These are phyloP conservation scores for Piezodorus guildinii DNA, from an alignment of 1,140 invertebrate species.

Conservation along the genomic window DNA sequence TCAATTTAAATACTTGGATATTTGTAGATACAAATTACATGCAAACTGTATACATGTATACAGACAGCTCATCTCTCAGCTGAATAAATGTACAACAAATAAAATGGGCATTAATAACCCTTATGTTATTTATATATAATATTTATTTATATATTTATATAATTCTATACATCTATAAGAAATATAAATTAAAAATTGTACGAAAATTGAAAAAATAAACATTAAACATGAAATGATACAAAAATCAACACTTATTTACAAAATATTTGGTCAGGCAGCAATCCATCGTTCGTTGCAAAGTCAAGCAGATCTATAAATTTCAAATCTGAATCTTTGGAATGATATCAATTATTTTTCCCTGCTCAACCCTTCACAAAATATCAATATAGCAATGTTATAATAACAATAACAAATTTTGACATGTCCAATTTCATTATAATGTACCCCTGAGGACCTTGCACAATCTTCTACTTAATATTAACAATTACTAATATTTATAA, in stretches of 20 bases:
- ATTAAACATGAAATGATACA: constrained; percentile 4
- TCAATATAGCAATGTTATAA: background rate
- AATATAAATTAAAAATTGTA: constrained; percentile 12
- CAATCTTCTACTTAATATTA: constrained; percentile 3
- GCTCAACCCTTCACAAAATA: background rate
- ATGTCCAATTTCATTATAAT: background rate
- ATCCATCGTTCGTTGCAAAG: background rate
- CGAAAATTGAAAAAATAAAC: constrained; percentile 10
- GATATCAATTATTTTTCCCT: background rate
- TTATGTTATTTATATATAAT: background rate
- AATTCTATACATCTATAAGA: constrained; percentile 4
- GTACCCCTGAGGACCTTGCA: constrained; percentile 6
- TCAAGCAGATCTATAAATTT: constrained; percentile 1
- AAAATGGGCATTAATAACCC: background rate
- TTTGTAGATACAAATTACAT: constrained; percentile 16
- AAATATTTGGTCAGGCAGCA: constrained; percentile 14
- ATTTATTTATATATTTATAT: constrained; percentile 6
- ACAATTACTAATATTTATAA: constrained; percentile 6
- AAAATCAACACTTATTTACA: constrained; percentile 16
- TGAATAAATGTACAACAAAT: constrained; percentile 5
- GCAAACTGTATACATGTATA: constrained; percentile 3
- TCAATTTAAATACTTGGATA: constrained; percentile 14
- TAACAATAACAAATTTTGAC: no score
- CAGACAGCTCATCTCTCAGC: background rate
- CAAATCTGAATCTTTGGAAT: background rate